A percentile compares a stretch with the other conserved stretches of the same genome.
These are phyloP conservation scores for Carposina sasakii DNA, from an alignment of 1,140 invertebrate species.

Conservation along the genomic window DNA sequence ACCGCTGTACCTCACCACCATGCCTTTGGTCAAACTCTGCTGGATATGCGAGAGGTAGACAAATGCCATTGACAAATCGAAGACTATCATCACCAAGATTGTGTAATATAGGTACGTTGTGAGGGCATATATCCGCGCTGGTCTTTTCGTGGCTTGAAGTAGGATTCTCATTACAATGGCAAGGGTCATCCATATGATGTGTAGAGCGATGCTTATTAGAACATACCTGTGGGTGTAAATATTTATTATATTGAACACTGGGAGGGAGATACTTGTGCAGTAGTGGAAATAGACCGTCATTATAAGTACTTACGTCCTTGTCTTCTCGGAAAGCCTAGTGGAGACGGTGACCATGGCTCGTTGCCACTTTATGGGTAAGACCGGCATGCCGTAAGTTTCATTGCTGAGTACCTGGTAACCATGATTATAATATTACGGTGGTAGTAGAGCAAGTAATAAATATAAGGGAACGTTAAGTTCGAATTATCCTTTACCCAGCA, in stretches of 20 bases:
- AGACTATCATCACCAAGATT: slow-evolving; percentile 31
- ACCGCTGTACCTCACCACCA: slow-evolving; percentile 56
- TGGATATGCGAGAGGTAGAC: slow-evolving; percentile 55
- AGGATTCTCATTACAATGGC: no score
- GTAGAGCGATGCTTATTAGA: slow-evolving; percentile 34
- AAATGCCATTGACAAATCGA: slow-evolving; percentile 55
- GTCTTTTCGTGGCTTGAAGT: no score
- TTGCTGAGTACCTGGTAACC: slow-evolving; percentile 38
- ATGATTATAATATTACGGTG: no score
- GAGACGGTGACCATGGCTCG: slow-evolving; percentile 36
- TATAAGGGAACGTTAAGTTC: no score
- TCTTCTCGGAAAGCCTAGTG: slow-evolving; percentile 38
- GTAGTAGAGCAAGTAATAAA: no score
- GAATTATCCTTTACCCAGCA: no score
- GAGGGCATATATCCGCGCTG: no score
- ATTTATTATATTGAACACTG: slow-evolving; percentile 4
- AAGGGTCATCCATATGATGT: slow-evolving; percentile 41
- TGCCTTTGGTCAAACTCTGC: slow-evolving; percentile 51
- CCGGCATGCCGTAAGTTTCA: slow-evolving; percentile 26
- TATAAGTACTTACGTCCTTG: slow-evolving; percentile 33
- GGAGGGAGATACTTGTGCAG: not conserved
- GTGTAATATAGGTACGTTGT: no score
- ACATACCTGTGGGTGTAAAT: slow-evolving; percentile 41
- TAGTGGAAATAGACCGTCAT: not conserved
- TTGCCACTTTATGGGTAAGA: slow-evolving; percentile 40